These are phyloP conservation scores for Cheilosia vernalis DNA, from an alignment of 2,888 invertebrate species.

Conservation along the genomic window DNA sequence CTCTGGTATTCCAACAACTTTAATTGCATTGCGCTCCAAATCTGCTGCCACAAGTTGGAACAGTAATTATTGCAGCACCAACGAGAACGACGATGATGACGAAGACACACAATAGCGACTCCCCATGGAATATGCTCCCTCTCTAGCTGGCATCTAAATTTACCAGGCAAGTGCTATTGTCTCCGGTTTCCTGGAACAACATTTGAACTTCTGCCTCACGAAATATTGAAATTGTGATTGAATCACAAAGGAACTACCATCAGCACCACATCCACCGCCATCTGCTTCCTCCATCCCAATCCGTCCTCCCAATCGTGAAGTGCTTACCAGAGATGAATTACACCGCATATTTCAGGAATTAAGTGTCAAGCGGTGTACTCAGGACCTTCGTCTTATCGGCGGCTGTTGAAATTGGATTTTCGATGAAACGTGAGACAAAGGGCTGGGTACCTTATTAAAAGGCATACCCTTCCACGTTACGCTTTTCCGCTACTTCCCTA, in stretches of 20 bases:
- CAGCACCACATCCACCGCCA: neutral
- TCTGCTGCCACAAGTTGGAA: slow-evolving; percentile 35
- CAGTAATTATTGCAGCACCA: slow-evolving; percentile 50
- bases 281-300: neutral
- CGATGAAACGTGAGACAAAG: slow-evolving; percentile 49
- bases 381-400: slow-evolving; percentile 49
- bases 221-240: slow-evolving; percentile 73
- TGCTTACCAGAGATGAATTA: slow-evolving; percentile 48
- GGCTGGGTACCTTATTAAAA: slow-evolving; percentile 65
- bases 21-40: slow-evolving; percentile 48
- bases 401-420: slow-evolving; percentile 64
- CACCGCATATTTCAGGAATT: slow-evolving; percentile 66
- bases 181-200: slow-evolving; percentile 69
- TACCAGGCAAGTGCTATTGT: slow-evolving; percentile 57
- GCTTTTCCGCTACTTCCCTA: slow-evolving; percentile 12
- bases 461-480: slow-evolving; percentile 62
- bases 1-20: slow-evolving; percentile 43
- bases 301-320: slow-evolving; percentile 30
- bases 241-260: slow-evolving; percentile 52
- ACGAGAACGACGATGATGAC: slow-evolving; percentile 4
- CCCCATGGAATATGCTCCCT: slow-evolving; percentile 28
- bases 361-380: slow-evolving; percentile 55
- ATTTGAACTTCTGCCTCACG: slow-evolving; percentile 73
- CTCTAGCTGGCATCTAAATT: slow-evolving; percentile 9
- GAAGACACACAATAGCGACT: slow-evolving; percentile 55